These are phyloP conservation scores for Lepus oiostolus DNA, from an alignment of 2,797 vertebrate species.

Conservation along the genomic window DNA sequence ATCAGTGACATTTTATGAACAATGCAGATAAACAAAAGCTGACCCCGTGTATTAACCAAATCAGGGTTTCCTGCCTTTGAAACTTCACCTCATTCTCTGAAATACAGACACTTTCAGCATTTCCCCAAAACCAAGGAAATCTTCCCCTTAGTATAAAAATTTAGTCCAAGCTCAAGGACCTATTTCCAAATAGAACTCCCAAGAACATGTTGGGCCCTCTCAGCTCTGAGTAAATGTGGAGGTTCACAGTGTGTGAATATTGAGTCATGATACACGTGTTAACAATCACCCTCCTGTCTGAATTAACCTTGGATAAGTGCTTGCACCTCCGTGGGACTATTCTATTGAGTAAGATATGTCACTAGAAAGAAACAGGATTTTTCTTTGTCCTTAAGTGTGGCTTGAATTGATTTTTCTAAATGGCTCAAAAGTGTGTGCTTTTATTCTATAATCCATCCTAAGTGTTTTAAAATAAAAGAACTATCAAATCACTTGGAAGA, in stretches of 20 bases:
- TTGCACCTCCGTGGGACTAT: not conserved
- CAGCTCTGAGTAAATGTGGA: accelerated
- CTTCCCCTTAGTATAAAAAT: not conserved
- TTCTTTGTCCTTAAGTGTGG: slow-evolving; percentile 75
- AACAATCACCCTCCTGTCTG: not conserved
- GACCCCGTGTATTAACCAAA: not conserved
- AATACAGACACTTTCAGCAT: not conserved
- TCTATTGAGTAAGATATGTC: slow-evolving; percentile 19
- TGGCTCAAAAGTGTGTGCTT: slow-evolving; percentile 60
- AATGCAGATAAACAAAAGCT: not conserved
- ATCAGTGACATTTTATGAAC: not conserved
- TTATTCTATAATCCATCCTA: slow-evolving; percentile 63
- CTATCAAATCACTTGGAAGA: slow-evolving; percentile 76
- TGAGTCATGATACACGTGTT: not conserved
- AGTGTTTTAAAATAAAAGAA: slow-evolving; percentile 70
- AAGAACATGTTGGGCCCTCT: not conserved
- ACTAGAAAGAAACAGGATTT: slow-evolving; percentile 55
- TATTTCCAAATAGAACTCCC: not conserved
- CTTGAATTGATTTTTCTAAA: slow-evolving; percentile 81
- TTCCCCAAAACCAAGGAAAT: slow-evolving; percentile 46
- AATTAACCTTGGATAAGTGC: not conserved
- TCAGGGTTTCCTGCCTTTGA: not conserved
- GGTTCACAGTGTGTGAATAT: not conserved
- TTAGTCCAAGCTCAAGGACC: not conserved
- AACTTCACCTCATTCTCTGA: not conserved